Evolutionary conservation across 1,140 invertebrate genomes (phyloP).

Genomic region (Bombus turneri): DNA sequence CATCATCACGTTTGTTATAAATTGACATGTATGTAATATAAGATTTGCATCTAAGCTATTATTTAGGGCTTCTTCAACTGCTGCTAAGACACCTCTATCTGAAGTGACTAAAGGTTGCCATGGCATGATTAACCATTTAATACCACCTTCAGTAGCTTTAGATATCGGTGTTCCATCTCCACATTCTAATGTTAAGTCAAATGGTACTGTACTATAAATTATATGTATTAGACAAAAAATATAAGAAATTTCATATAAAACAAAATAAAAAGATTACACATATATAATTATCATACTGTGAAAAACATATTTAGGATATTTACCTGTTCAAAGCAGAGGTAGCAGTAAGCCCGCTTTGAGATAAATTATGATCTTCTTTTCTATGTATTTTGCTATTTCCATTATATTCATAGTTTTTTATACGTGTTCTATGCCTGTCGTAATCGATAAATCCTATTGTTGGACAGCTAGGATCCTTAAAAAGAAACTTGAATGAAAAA

Average conservation of each 20-base stretch:
- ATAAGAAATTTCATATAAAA: neutral
- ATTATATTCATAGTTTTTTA: conserved; percentile 30
- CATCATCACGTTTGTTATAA: conserved; percentile 86
- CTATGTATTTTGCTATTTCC: neutral
- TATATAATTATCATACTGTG: neutral
- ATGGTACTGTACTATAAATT: conserved; percentile 65
- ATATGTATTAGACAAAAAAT: conserved; percentile 6
- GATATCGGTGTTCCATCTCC: conserved; percentile 61
- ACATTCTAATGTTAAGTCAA: conserved; percentile 65
- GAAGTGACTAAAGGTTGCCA: conserved; percentile 84
- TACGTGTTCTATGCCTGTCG: conserved; percentile 14
- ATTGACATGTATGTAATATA: conserved; percentile 84
- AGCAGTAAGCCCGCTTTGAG: conserved; percentile 11
- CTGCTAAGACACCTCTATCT: conserved; percentile 82
- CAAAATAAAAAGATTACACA: neutral
- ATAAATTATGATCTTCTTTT: conserved; percentile 11
- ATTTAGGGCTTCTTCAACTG: conserved; percentile 83
- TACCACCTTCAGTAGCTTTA: conserved; percentile 74
- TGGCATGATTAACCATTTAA: conserved; percentile 83
- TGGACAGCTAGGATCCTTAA: conserved; percentile 27
- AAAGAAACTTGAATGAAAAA: neutral
- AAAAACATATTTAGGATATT: conserved; percentile 1
- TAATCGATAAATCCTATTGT: conserved; percentile 31
- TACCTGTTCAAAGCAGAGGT: conserved; percentile 61
- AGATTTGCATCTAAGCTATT: conserved; percentile 76